Base-by-base conservation (phyloP, 1,140 invertebrate genomes). In the Trinorchestia longiramus region DNA sequence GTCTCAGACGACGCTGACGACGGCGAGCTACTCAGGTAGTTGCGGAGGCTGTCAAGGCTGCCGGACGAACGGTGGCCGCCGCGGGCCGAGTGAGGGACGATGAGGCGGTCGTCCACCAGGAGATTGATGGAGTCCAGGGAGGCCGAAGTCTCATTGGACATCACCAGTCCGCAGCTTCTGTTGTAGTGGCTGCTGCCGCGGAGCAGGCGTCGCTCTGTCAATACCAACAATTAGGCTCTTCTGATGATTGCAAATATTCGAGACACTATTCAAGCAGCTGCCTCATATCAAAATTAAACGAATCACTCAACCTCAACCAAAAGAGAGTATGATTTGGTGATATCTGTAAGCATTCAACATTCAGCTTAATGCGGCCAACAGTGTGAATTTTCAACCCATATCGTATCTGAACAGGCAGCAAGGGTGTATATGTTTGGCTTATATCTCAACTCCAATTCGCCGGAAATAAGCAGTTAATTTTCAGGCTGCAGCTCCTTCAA, bases 11-110 rank as follows among this genome's bases (percentile, higher is more conserved):
- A 98, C 98, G 97, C 98, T 98, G 96, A 99, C 99, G 97, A 99
- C 99, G 97, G 99, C 98, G 95, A 99, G 99, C 97, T 99, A 99
- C 94, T 99, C 98, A 94, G 99, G 98, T 97, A 94, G 92, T 94
- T 94, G 43, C 92, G 92, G 92, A 94, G 92, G 44, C 92, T 94
- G 92, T 94, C 92, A 40, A 94, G 92, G 92, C 92, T 94, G 92
- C 92, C 92, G 99, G 99, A 97, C 99, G 99, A 23, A 99, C 99
- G 96, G 99, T 99, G 92, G 99, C 99, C 15, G 99, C 99, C 4
- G 99, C 99, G 77, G 99, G 99, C 97, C 99, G 99, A 96, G 99
- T 99, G 62, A 98, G 99, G 97, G 98, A 98, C 92, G 99, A 99
- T 97, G 99, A 99, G 36, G 99, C 98, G 42, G 99, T 99, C 97